Conservation (phyloP, 2,797 vertebrate genomes). For the Paratrypauchen microcephalus region DNA sequence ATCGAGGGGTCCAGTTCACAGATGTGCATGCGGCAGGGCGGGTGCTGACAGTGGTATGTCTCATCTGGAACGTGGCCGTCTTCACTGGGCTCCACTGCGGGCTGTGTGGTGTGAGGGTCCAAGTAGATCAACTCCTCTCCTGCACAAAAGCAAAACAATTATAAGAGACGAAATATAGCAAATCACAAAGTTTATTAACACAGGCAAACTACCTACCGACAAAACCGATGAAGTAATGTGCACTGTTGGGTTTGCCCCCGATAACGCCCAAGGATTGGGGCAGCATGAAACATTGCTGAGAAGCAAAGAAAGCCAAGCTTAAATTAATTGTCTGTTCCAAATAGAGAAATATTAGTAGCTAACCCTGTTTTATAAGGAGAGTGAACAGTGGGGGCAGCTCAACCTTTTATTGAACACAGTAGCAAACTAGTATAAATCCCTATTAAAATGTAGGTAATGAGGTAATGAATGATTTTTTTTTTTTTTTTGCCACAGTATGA, state of each 20-base stretch:
- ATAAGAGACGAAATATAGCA: not conserved
- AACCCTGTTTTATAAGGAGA: too few relatives aligned
- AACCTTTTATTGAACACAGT: too few relatives aligned
- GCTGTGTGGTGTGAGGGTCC: slow-evolving; percentile 96
- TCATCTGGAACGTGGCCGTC: slow-evolving; percentile 83
- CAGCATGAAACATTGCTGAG: slow-evolving; percentile 97
- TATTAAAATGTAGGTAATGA: too few relatives aligned
- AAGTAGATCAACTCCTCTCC: slow-evolving; percentile 96
- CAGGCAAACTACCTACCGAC: slow-evolving; percentile 83
- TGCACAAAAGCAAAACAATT: slow-evolving; percentile 44
- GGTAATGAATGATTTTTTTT: too few relatives aligned
- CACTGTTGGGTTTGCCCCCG: slow-evolving; percentile 98
- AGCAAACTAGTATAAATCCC: too few relatives aligned
- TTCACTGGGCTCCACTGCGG: slow-evolving; percentile 83
- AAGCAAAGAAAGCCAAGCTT: slow-evolving; percentile 23
- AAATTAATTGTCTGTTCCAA: too few relatives aligned
- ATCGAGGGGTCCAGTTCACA: slow-evolving; percentile 96
- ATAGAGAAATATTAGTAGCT: too few relatives aligned
- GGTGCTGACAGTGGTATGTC: slow-evolving; percentile 96
- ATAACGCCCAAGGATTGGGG: slow-evolving; percentile 98
- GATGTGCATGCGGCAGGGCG: slow-evolving; percentile 95
- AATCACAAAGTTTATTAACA: not conserved
- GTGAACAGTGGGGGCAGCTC: too few relatives aligned
- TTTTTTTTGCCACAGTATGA: too few relatives aligned
- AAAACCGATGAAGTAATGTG: slow-evolving; percentile 98